Conservation (phyloP, 2,113 vertebrate species). For the Abramis brama region DNA sequence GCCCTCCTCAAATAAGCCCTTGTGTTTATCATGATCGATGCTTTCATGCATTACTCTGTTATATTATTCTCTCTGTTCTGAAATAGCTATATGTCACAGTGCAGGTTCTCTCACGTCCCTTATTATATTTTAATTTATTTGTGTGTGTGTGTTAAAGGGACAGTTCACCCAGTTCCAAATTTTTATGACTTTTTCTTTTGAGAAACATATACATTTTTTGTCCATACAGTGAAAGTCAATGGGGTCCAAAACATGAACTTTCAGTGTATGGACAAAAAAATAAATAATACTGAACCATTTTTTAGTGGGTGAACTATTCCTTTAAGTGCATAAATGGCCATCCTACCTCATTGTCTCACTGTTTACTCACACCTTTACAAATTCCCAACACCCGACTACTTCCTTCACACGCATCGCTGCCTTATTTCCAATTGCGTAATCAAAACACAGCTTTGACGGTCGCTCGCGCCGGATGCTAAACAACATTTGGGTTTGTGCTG, state of each 20-base stretch:
- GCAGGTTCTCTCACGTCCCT: background rate
- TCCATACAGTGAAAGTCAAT: background rate
- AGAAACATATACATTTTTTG: background rate
- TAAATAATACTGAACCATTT: background rate
- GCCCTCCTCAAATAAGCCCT: constrained; percentile 40
- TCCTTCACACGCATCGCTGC: background rate
- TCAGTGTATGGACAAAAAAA: constrained; percentile 35
- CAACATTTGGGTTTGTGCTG: constrained; percentile 81
- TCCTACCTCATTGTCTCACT: background rate
- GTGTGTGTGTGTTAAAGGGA: background rate
- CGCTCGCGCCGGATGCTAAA: background rate
- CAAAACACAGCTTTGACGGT: background rate
- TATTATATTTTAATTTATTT: constrained; percentile 13
- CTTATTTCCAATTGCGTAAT: constrained; percentile 38
- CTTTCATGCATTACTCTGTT: constrained; percentile 52
- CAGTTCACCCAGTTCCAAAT: background rate
- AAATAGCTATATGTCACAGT: constrained; percentile 39
- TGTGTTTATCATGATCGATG: constrained; percentile 54
- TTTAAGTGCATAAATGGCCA: background rate
- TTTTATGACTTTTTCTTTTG: too few species aligned
- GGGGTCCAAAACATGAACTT: constrained; percentile 2
- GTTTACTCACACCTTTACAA: constrained; percentile 15
- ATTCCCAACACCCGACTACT: background rate
- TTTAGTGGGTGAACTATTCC: constrained; percentile 1
- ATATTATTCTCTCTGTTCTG: constrained; percentile 48